Percentiles rank a stretch among this genome's conserved stretches.
phyloP scores from a whole-genome alignment of 2,797 vertebrate species.

The Acanthurus tractus region DNA sequence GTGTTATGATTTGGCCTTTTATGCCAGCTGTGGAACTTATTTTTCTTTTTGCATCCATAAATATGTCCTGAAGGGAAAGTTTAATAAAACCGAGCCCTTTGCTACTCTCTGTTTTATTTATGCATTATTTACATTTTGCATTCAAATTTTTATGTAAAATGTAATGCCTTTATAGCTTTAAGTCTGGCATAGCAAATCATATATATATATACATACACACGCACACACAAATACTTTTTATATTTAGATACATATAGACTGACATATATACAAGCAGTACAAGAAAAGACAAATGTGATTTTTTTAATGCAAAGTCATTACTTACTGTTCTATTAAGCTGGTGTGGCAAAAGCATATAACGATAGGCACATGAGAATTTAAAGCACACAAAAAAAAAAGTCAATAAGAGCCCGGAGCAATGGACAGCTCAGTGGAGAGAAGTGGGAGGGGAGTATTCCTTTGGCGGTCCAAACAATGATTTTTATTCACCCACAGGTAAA shows the following conservation, averaged over 20 bases:
- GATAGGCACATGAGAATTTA: conserved; percentile 19
- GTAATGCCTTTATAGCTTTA: conserved; percentile 17
- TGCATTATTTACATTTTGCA: conserved; percentile 32
- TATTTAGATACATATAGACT: no score
- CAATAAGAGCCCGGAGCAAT: conserved; percentile 70
- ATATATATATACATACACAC: no score
- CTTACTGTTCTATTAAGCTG: conserved; percentile 3
- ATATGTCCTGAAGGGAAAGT: conserved; percentile 42
- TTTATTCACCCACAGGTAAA: conserved; percentile 66
- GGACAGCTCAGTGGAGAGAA: conserved; percentile 39
- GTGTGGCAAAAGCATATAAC: background rate
- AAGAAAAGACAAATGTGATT: background rate
- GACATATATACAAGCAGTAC: background rate
- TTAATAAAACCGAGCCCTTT: conserved; percentile 44
- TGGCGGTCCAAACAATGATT: conserved; percentile 66
- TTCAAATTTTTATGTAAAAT: conserved; percentile 22
- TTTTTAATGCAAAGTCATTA: background rate
- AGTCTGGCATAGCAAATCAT: conserved; percentile 4
- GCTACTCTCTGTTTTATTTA: conserved; percentile 40
- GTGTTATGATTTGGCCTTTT: conserved; percentile 15
- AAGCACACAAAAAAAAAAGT: conserved; percentile 58
- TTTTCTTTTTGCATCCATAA: conserved; percentile 26
- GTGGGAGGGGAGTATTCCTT: conserved; percentile 54
- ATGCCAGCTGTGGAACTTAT: background rate
- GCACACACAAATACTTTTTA: no score